Conservation (phyloP, 2,113 vertebrate genomes). For the Cebus imitator region DNA sequence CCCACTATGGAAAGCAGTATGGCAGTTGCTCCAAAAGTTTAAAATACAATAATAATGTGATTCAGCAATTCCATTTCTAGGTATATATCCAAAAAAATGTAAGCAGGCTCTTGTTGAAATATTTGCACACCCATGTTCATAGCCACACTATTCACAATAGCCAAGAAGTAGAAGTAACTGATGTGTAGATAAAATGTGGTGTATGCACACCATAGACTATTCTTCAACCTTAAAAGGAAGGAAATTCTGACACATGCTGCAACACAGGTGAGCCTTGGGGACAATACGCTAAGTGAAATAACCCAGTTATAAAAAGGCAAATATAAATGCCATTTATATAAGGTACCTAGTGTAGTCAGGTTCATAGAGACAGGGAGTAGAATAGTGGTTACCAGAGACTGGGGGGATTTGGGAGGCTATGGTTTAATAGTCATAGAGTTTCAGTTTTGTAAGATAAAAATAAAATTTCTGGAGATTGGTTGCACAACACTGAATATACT, state of each 20-base stretch:
- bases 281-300: background rate
- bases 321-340: background rate
- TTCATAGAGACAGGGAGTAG: background rate
- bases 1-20: background rate
- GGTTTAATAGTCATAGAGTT: background rate
- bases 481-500: background rate
- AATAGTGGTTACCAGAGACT: background rate
- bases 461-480: background rate
- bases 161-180: background rate
- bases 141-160: background rate
- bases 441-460: background rate
- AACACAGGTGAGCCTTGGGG: background rate
- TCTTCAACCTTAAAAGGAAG: background rate
- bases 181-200: background rate
- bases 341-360: no score
- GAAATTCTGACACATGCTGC: background rate
- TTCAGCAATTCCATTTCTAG: background rate
- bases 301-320: background rate
- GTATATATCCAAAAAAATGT: background rate
- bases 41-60: background rate
- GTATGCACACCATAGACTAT: background rate
- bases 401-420: no score
- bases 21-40: background rate
- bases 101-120: background rate
- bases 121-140: background rate